Conservation (phyloP, 2,888 invertebrate genomes). For the Callimorpha dominula region DNA sequence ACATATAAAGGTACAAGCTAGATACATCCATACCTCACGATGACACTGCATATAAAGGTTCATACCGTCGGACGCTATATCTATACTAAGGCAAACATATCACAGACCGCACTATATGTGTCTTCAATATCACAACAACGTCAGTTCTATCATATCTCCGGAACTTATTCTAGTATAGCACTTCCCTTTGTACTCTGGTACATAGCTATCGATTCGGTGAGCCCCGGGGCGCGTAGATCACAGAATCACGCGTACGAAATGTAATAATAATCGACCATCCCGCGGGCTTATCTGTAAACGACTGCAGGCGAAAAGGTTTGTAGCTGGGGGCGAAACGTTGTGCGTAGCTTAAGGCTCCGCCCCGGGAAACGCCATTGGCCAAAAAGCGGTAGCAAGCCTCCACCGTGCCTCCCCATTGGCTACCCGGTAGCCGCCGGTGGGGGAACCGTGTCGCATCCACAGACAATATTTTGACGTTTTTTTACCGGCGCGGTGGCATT, state of each 20-base stretch:
- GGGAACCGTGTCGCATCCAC: conserved; percentile 70
- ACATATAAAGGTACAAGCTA: conserved; percentile 49
- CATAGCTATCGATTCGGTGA: conserved; percentile 78
- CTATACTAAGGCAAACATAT: conserved; percentile 85
- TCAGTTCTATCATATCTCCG: conserved; percentile 56
- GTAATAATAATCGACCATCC: conserved; percentile 86
- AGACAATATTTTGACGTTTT: conserved; percentile 85
- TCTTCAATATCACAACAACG: conserved; percentile 69
- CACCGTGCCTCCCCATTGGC: conserved; percentile 78
- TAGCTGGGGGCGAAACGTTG: conserved; percentile 85
- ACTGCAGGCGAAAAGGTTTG: conserved; percentile 86
- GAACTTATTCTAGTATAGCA: conserved; percentile 61
- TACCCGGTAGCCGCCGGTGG: conserved; percentile 69
- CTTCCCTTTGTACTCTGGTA: conserved; percentile 65
- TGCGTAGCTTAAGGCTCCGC: conserved; percentile 83
- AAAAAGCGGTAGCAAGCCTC: conserved; percentile 73
- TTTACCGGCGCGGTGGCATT: conserved; percentile 81
- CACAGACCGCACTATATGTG: conserved; percentile 74
- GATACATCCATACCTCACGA: conserved; percentile 82
- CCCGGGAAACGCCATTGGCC: conserved; percentile 82
- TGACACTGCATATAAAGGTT: conserved; percentile 86
- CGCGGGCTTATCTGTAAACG: conserved; percentile 86
- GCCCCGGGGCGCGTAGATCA: conserved; percentile 78
- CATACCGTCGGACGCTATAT: conserved; percentile 73
- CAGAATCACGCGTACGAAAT: conserved; percentile 81